These are phyloP conservation scores for Ptilonorhynchus violaceus DNA, from an alignment of 2,113 vertebrate genomes.

Conservation along the genomic window DNA sequence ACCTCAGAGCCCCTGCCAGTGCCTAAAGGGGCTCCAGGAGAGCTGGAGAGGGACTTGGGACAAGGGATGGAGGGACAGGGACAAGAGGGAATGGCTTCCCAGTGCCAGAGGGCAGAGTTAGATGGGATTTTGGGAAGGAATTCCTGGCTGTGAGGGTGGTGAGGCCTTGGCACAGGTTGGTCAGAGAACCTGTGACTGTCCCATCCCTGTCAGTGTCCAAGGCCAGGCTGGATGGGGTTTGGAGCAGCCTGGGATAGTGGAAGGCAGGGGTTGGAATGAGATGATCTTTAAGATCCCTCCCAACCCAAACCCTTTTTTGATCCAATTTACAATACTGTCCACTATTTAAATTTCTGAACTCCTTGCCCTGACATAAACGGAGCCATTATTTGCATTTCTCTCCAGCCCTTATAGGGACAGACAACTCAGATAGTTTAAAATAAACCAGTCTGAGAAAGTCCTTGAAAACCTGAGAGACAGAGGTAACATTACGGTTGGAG, in stretches of 20 bases:
- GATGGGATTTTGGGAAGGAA: not conserved
- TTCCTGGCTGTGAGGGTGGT: not conserved
- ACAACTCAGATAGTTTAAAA: not conserved
- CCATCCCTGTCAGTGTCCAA: not conserved
- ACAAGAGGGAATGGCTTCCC: not conserved
- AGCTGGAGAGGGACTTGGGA: not conserved
- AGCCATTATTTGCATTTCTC: not conserved
- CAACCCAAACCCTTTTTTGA: not conserved
- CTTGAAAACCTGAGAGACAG: constrained; percentile 13
- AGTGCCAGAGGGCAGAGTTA: not conserved
- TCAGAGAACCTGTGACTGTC: not conserved
- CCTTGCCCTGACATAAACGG: not conserved
- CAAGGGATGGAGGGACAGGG: not conserved
- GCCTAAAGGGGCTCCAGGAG: not conserved
- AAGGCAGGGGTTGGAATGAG: rapidly evolving
- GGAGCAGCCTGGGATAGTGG: rapidly evolving
- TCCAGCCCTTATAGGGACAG: not conserved
- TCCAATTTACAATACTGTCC: not conserved
- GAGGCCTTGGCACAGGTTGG: not conserved
- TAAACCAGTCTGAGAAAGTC: not conserved
- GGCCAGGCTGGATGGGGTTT: not conserved
- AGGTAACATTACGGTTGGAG: constrained; percentile 24
- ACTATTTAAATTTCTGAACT: not conserved
- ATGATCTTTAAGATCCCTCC: not conserved
- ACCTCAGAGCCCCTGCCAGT: not conserved